phyloP scores from a whole-genome alignment of 1,140 invertebrate genomes.

The Lanistes nyassanus region DNA sequence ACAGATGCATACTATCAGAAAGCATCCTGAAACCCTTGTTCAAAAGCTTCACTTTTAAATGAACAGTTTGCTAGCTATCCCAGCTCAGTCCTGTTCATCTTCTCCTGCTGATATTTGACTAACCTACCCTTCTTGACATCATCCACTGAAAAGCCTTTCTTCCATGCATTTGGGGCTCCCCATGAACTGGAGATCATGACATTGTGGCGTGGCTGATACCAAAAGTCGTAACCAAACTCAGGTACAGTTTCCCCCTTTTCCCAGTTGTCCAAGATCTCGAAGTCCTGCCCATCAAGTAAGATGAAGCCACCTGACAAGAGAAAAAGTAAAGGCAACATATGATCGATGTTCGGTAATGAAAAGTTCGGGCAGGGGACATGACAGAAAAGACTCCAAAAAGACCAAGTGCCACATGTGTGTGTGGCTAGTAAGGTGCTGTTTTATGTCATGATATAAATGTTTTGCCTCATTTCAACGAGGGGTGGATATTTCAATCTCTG shows the following conservation, averaged over 20 bases:
- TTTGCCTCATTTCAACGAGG: too few relatives aligned
- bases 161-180: slow-evolving; percentile 87
- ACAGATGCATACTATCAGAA: too few relatives aligned
- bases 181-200: slow-evolving; percentile 92
- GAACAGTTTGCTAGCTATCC: too few relatives aligned
- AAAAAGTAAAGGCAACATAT: too few relatives aligned
- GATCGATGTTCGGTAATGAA: too few relatives aligned
- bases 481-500: too few relatives aligned
- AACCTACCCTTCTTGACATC: slow-evolving; percentile 70
- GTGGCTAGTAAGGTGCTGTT: too few relatives aligned
- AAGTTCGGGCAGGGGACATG: too few relatives aligned
- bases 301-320: slow-evolving; percentile 81
- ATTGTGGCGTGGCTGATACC: slow-evolving; percentile 96
- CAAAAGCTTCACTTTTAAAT: too few relatives aligned
- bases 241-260: slow-evolving; percentile 41
- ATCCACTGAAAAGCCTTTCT: slow-evolving; percentile 77
- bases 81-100: too few relatives aligned
- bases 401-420: neutral
- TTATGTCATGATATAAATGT: too few relatives aligned
- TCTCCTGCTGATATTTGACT: neutral
- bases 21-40: too few relatives aligned
- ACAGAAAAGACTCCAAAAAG: neutral
- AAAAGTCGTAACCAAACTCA: slow-evolving; percentile 78
- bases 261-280: slow-evolving; percentile 76
- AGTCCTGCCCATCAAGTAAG: slow-evolving; percentile 85